Evolutionary conservation across 2,113 vertebrate species (phyloP).

Genomic region (Ageneiosus marmoratus): DNA sequence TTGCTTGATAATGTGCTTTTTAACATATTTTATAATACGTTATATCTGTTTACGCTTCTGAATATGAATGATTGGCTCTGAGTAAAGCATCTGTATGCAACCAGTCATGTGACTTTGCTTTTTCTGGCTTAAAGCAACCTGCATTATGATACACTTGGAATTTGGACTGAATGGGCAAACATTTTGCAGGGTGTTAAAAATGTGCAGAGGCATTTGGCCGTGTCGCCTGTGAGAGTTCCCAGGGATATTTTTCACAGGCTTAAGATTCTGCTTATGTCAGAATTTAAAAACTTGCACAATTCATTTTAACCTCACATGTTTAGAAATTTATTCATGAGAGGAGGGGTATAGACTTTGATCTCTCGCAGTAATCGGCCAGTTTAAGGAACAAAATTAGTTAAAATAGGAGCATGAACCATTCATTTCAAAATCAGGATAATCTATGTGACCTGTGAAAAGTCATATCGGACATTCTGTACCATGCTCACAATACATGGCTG

Average conservation of each 20-base stretch:
- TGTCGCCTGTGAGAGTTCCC: not conserved
- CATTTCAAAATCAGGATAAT: not conserved
- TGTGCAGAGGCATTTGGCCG: not conserved
- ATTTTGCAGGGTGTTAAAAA: not conserved
- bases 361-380: not conserved
- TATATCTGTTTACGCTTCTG: too few relatives aligned
- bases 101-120: not conserved
- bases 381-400: not conserved
- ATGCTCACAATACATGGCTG: not conserved
- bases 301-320: not conserved
- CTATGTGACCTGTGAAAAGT: not conserved
- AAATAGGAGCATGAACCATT: too few relatives aligned
- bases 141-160: not conserved
- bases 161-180: not conserved
- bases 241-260: not conserved
- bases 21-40: not conserved
- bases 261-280: not conserved
- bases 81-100: too few relatives aligned
- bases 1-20: not conserved
- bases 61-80: not conserved
- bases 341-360: not conserved
- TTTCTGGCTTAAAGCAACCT: not conserved
- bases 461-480: not conserved
- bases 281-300: not conserved
- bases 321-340: not conserved